phyloP scores from a whole-genome alignment of 2,888 invertebrate genomes.

The Drosophila crucigera region DNA sequence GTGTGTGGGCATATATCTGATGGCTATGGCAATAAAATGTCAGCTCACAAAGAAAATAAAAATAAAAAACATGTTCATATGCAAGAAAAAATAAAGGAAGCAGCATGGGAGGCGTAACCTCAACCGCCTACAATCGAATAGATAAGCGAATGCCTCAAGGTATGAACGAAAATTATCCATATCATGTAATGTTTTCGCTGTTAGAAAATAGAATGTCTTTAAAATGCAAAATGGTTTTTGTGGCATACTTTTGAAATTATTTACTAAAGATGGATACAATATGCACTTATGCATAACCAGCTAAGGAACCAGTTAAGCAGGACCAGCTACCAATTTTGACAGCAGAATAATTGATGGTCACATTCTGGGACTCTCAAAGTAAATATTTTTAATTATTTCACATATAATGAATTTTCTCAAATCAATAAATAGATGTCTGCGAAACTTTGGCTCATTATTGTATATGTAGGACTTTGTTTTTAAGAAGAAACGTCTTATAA shows the following conservation, averaged over 20 bases:
- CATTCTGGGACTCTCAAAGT: neutral
- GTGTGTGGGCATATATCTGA: neutral
- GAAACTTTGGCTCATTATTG: neutral
- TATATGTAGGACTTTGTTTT: neutral
- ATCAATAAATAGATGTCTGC: neutral
- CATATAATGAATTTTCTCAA: neutral
- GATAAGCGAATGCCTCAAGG: conserved; percentile 44
- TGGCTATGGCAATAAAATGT: conserved; percentile 55
- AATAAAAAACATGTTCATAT: conserved; percentile 14
- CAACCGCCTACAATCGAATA: conserved; percentile 1
- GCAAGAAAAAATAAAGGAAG: conserved; percentile 6
- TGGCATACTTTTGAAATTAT: neutral
- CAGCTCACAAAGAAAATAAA: conserved; percentile 47
- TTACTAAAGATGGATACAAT: neutral
- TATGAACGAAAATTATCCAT: conserved; percentile 27
- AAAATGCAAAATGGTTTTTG: conserved; percentile 12
- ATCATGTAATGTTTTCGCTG: conserved; percentile 26
- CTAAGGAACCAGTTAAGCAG: neutral
- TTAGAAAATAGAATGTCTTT: conserved; percentile 8
- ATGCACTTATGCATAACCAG: neutral
- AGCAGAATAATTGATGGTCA: neutral
- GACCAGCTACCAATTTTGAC: neutral
- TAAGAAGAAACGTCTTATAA: neutral
- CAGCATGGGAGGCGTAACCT: conserved; percentile 26
- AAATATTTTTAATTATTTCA: neutral